phyloP scores from a whole-genome alignment of 2,113 vertebrate genomes.

The Percina caprodes region DNA sequence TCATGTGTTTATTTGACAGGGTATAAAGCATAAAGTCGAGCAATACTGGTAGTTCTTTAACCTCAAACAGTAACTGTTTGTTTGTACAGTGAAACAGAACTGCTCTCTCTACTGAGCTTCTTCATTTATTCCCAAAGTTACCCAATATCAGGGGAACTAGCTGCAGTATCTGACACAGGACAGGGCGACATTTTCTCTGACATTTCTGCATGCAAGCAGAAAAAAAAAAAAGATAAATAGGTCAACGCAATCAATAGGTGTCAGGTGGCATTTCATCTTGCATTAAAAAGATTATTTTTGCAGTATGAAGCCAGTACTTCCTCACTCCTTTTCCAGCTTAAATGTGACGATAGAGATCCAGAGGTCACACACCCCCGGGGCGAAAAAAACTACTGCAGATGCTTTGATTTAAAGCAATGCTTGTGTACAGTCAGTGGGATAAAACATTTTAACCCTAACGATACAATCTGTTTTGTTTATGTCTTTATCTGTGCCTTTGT shows the following conservation, averaged over 20 bases:
- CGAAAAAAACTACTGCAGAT: neutral
- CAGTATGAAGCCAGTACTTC: slow-evolving; percentile 9
- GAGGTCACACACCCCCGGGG: slow-evolving; percentile 27
- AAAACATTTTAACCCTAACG: slow-evolving; percentile 33
- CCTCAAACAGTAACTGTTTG: slow-evolving; percentile 31
- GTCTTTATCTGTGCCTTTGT: slow-evolving; percentile 24
- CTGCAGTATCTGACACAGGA: slow-evolving; percentile 36
- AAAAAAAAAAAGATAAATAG: neutral
- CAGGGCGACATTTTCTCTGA: slow-evolving; percentile 44
- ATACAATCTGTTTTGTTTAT: neutral
- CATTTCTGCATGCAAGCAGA: neutral
- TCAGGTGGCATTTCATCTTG: slow-evolving; percentile 23
- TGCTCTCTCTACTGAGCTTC: neutral
- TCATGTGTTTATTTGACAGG: slow-evolving; percentile 46
- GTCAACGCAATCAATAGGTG: slow-evolving; percentile 40
- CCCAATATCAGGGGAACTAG: neutral
- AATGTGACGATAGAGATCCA: slow-evolving; percentile 38
- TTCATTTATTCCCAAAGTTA: slow-evolving; percentile 5
- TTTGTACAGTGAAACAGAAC: neutral
- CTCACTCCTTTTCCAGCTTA: slow-evolving; percentile 20
- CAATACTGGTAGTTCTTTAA: slow-evolving; percentile 3
- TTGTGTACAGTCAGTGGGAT: neutral
- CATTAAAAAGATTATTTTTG: slow-evolving; percentile 10
- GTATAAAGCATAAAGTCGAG: slow-evolving; percentile 15
- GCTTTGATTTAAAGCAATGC: slow-evolving; percentile 16